Percentiles rank a stretch among this genome's conserved stretches.
These are phyloP conservation scores for Scarus forsteni DNA, from an alignment of 2,797 vertebrate genomes.

Conservation along the genomic window DNA sequence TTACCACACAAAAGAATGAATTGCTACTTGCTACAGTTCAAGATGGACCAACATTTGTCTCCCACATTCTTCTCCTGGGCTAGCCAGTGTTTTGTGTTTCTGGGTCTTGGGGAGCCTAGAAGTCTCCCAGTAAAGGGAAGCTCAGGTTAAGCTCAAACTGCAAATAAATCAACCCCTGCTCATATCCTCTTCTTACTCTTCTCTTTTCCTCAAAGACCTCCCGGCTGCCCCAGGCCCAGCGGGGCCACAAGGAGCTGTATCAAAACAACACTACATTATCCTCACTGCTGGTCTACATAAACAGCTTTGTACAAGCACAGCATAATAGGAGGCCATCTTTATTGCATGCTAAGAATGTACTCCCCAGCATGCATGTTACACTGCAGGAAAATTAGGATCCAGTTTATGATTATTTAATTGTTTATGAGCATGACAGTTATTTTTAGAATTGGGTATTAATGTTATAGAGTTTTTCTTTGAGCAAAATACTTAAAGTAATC, in stretches of 20 bases:
- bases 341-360: conserved; percentile 5
- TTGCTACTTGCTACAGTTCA: conserved; percentile 9
- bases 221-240: conserved; percentile 45
- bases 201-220: conserved; percentile 61
- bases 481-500: no score
- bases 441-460: background rate
- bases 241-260: conserved; percentile 51
- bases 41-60: conserved; percentile 25
- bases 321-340: conserved; percentile 16
- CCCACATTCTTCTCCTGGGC: conserved; percentile 52
- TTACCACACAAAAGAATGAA: no score
- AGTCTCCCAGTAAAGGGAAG: conserved; percentile 51
- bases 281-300: conserved; percentile 51
- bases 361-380: background rate
- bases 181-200: conserved; percentile 55
- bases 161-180: conserved; percentile 63
- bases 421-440: background rate
- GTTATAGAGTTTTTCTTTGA: background rate
- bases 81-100: conserved; percentile 13
- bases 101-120: conserved; percentile 43
- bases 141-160: conserved; percentile 57
- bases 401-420: background rate
- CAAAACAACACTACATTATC: conserved; percentile 68
- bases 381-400: background rate
- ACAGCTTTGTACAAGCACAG: conserved; percentile 43